Percentiles rank a stretch among this genome's conserved stretches.
These are phyloP conservation scores for Euzetes globulus DNA, from an alignment of 2,888 invertebrate species.

Conservation along the genomic window DNA sequence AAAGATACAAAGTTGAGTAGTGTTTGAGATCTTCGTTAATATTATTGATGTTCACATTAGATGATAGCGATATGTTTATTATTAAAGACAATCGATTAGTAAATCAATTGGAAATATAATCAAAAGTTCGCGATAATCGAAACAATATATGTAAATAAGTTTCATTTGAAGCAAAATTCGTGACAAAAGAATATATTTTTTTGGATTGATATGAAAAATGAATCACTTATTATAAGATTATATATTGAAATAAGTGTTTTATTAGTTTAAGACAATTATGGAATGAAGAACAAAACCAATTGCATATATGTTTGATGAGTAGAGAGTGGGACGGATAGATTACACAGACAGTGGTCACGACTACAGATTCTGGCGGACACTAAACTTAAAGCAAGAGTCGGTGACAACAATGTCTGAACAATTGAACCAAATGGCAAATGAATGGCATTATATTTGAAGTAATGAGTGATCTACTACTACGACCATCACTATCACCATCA, in stretches of 20 bases:
- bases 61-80: too few species aligned
- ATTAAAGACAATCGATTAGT: too few species aligned
- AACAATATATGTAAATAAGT: too few species aligned
- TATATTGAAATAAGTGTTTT: neutral
- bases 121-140: too few species aligned
- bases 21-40: too few species aligned
- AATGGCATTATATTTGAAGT: conserved; percentile 11
- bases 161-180: too few species aligned
- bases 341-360: conserved; percentile 13
- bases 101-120: too few species aligned
- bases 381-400: neutral
- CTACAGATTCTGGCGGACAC: neutral
- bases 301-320: conserved; percentile 22
- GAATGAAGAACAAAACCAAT: neutral
- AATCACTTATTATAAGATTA: neutral
- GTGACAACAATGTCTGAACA: neutral
- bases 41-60: too few species aligned
- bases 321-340: conserved; percentile 20
- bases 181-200: neutral
- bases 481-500: conserved; percentile 6
- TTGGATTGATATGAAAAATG: neutral
- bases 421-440: neutral
- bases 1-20: too few species aligned
- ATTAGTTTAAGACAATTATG: neutral
- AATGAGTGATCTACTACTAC: conserved; percentile 9